Evolutionary conservation across 2,888 invertebrate genomes (phyloP).

Genomic region (Tetragonula carbonaria): DNA sequence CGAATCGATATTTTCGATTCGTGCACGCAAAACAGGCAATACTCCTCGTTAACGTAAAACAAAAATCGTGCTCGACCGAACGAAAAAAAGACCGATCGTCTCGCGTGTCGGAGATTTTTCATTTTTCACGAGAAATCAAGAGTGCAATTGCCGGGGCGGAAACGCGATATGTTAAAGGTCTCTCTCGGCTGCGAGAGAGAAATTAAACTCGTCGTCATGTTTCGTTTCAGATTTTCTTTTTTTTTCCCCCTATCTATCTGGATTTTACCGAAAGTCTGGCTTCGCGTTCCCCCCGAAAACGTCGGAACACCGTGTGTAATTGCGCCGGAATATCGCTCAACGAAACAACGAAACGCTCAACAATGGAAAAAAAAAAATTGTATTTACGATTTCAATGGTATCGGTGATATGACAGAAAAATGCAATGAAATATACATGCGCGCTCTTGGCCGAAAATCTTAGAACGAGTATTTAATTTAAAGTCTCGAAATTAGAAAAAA

Average conservation of each 20-base stretch:
- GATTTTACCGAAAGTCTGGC: constrained; percentile 1
- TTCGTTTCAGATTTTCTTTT: neutral
- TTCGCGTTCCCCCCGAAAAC: neutral
- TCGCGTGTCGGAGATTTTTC: neutral
- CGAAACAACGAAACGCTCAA: neutral
- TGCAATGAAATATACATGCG: too few species aligned
- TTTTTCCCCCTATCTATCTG: neutral
- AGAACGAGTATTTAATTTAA: too few species aligned
- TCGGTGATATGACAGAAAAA: neutral
- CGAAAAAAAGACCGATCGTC: neutral
- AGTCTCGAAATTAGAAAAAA: too few species aligned
- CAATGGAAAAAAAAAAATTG: too few species aligned
- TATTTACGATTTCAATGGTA: neutral
- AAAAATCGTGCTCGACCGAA: neutral
- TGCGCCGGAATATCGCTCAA: neutral
- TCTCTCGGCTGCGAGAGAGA: neutral
- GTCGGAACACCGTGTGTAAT: neutral
- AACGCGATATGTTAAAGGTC: constrained; percentile 6
- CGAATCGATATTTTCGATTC: neutral
- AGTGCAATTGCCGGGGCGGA: neutral
- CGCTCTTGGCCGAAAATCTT: too few species aligned
- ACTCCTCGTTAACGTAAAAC: neutral
- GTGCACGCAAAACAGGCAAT: too few species aligned
- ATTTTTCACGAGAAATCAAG: neutral
- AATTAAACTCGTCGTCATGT: constrained; percentile 8